Conservation (phyloP, 2,888 invertebrate genomes). For the Elysia crispata region DNA sequence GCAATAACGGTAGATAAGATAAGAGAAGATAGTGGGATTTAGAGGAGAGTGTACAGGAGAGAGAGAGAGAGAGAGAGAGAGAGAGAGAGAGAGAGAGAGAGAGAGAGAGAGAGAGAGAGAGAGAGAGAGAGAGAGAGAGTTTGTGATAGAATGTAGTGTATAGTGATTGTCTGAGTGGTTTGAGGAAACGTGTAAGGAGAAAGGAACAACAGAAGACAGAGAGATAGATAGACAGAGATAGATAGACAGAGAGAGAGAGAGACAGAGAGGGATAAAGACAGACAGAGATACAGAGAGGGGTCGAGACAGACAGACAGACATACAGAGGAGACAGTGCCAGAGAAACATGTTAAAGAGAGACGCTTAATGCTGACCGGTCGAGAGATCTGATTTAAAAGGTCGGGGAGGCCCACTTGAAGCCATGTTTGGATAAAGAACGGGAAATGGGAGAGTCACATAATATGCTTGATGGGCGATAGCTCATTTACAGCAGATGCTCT, state of each 20-base stretch:
- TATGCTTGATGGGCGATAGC: too few species aligned
- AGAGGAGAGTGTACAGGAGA: not conserved
- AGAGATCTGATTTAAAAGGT: too few species aligned
- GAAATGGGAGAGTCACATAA: too few species aligned
- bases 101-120: not conserved
- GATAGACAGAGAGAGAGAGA: not conserved
- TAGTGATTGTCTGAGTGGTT: too few species aligned
- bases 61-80: not conserved
- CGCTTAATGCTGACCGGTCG: too few species aligned
- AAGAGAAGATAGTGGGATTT: not conserved
- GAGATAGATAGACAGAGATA: conserved; percentile 5
- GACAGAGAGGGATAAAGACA: conserved; percentile 9
- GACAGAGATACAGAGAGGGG: conserved; percentile 17
- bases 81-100: conserved; percentile 10
- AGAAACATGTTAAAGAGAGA: too few species aligned
- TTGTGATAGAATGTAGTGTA: too few species aligned
- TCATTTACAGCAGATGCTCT: too few species aligned
- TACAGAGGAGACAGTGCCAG: too few species aligned
- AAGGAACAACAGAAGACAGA: not conserved
- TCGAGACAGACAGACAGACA: conserved; percentile 32
- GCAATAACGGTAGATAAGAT: too few species aligned
- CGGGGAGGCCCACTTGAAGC: too few species aligned
- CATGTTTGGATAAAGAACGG: too few species aligned
- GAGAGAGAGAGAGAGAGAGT: not conserved
- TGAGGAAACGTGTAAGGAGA: not conserved